These are phyloP conservation scores for Fistularia tabacaria DNA, from an alignment of 2,797 vertebrate species.

Conservation along the genomic window DNA sequence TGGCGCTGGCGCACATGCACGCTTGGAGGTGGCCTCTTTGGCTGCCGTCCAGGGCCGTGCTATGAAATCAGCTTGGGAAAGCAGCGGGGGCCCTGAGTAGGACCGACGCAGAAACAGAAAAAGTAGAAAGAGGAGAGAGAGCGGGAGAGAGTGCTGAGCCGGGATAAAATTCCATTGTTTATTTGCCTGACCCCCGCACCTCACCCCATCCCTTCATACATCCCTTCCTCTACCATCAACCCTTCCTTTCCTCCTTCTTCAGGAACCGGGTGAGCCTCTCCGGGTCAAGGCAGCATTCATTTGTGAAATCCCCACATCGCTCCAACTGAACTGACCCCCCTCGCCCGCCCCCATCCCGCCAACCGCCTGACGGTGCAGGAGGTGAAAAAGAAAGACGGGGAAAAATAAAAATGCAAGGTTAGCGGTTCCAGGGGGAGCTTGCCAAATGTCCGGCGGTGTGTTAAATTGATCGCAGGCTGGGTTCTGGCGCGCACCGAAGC, in stretches of 20 bases:
- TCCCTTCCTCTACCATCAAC: constrained; percentile 48
- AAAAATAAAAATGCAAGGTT: constrained; percentile 37
- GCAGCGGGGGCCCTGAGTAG: constrained; percentile 57
- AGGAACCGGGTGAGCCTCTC: constrained; percentile 20
- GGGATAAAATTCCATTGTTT: constrained; percentile 70
- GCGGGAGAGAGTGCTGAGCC: constrained; percentile 45
- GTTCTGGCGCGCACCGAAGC: constrained; percentile 40
- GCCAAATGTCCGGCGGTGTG: constrained; percentile 57
- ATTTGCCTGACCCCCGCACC: constrained; percentile 48
- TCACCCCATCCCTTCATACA: constrained; percentile 41
- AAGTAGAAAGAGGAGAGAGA: constrained; percentile 13
- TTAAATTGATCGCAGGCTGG: constrained; percentile 68
- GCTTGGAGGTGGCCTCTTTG: constrained; percentile 44
- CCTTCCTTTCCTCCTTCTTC: constrained; percentile 38
- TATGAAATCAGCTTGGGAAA: constrained; percentile 72
- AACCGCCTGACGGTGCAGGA: constrained; percentile 17
- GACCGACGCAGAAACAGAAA: constrained; percentile 53
- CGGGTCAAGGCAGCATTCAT: constrained; percentile 35
- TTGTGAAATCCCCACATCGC: constrained; percentile 32
- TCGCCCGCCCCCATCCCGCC: constrained; percentile 22
- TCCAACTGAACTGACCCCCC: constrained; percentile 23
- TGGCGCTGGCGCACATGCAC: constrained; percentile 14
- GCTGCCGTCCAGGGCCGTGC: constrained; percentile 55
- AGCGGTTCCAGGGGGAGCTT: constrained; percentile 53
- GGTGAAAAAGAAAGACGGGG: constrained; percentile 18